Conservation (phyloP, 2,797 vertebrate genomes). For the Eidolon dupreanum region DNA sequence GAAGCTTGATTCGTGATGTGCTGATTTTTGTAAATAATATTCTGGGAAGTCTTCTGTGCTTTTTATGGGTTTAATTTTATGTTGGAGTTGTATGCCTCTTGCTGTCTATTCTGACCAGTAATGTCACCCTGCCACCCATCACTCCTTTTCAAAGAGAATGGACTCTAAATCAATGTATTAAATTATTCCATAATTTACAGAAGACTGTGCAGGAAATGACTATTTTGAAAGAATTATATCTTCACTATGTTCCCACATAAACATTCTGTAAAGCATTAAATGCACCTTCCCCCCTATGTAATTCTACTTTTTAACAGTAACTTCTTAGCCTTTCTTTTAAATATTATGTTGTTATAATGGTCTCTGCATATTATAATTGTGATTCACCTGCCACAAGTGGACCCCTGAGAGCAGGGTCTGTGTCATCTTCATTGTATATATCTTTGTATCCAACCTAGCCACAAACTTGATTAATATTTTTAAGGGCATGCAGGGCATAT, state of each 20-base stretch:
- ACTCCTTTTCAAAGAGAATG: slow-evolving; percentile 13
- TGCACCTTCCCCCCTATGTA: neutral
- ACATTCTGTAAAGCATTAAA: slow-evolving; percentile 27
- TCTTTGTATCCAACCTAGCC: neutral
- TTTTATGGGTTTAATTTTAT: slow-evolving; percentile 41
- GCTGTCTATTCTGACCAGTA: neutral
- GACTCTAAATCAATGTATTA: neutral
- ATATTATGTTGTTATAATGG: neutral
- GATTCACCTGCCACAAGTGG: neutral
- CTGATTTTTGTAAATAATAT: slow-evolving; percentile 54
- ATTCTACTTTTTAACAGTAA: neutral
- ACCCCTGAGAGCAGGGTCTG: neutral
- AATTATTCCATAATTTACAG: slow-evolving; percentile 13
- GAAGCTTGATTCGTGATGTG: neutral
- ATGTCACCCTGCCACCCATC: neutral
- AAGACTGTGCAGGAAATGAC: neutral
- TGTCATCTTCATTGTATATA: neutral
- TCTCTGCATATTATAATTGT: neutral
- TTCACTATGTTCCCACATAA: neutral
- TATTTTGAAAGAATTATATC: slow-evolving; percentile 14
- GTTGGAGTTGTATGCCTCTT: neutral
- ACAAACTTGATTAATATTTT: neutral
- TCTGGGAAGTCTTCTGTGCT: slow-evolving; percentile 23
- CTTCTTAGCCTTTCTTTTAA: neutral
- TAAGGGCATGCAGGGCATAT: neutral